Conservation (phyloP, 2,797 vertebrate genomes). For the Prionace glauca region DNA sequence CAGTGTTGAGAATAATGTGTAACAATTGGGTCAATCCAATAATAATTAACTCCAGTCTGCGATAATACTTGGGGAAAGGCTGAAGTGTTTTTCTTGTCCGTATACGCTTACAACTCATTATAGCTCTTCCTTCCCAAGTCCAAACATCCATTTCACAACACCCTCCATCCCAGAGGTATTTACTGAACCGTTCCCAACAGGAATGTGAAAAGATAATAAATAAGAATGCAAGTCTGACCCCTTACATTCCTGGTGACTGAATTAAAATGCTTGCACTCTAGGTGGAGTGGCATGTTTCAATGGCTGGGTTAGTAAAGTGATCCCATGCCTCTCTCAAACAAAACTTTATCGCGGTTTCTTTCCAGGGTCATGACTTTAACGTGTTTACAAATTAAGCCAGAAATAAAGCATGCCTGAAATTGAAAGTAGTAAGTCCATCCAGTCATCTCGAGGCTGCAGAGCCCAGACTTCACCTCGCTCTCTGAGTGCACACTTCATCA, state of each 20-base stretch:
- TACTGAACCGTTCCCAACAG: not conserved
- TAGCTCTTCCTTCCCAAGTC: slow-evolving; percentile 14
- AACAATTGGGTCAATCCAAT: not conserved
- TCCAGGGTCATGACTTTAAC: not conserved
- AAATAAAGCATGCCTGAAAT: not conserved
- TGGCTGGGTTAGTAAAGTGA: not conserved
- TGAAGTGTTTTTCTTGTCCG: slow-evolving; percentile 2
- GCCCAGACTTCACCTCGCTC: not conserved
- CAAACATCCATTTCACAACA: slow-evolving; percentile 25
- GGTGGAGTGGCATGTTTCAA: not conserved
- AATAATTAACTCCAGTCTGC: slow-evolving; percentile 18
- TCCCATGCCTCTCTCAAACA: not conserved
- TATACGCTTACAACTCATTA: not conserved
- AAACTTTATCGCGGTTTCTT: not conserved
- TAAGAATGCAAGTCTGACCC: not conserved
- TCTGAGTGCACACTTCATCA: not conserved
- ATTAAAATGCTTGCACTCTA: not conserved
- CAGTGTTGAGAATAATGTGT: not conserved
- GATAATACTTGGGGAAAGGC: not conserved
- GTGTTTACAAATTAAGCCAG: not conserved
- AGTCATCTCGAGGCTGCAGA: not conserved
- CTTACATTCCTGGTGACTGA: not conserved
- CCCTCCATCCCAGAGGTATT: slow-evolving; percentile 6
- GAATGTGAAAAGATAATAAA: slow-evolving; percentile 27
- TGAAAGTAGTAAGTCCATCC: not conserved